Base-by-base conservation (phyloP, 2,113 vertebrate species). In the Leucoraja erinaceus region DNA sequence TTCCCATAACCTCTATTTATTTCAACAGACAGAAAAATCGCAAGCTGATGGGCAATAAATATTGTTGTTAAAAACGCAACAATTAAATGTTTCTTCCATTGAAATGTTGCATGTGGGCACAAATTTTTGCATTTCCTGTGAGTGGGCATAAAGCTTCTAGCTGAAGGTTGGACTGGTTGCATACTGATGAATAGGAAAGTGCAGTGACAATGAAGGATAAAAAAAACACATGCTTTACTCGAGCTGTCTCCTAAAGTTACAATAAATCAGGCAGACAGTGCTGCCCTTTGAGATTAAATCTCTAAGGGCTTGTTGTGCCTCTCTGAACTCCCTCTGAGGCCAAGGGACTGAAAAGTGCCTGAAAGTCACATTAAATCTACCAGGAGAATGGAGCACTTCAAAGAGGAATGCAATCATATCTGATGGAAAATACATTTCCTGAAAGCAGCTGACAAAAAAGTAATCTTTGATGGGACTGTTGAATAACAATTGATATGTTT, bases 401-500 rank as follows among this genome's bases (percentile, higher is more conserved):
- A 97, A 97, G 96, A 96, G 93, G 95, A 96, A 96, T 83, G 95
- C 97, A 97, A 97, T 97, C 97, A 97, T 96, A 97, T 97, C 97
- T 97, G 97, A 97, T 97, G 96, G 97, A 97, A 97, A 97, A 97
- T 97, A 97, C 96, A 97, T 97, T 97, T 97, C 97, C 97, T 97
- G 96, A 97, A 97, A 97, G 97, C 97, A 97, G 96, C 97, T 96
- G 97, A 97, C 97, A 97, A 97, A 97, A 97, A 97, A 97, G 96
- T 97, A 97, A 97, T 97, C 97, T 97, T 97, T 97, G 97, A 97
- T 97, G 97, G 97, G 97, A 97, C 98, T 98, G 98, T 98, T 98
- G 98, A 98, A 97, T 98, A 98, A 98, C 97, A 98, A 97, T 98
- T 98, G 98, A 98, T 98, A 98, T 98, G 98, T 98, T 98, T 97